Base-by-base conservation (phyloP, 2,113 vertebrate species). In the Nanger granti region DNA sequence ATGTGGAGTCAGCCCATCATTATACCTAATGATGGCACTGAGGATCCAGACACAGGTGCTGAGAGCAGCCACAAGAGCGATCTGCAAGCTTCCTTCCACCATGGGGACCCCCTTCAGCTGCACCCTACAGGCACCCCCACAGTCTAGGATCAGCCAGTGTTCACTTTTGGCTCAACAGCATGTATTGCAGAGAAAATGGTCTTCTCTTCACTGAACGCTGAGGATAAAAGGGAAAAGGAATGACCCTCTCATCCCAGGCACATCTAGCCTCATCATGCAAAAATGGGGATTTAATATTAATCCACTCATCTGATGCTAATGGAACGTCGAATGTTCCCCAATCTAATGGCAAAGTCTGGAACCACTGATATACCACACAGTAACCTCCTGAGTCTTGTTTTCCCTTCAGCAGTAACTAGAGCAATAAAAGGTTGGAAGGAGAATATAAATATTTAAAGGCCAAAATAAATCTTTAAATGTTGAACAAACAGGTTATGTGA, bases 381-480 rank as follows among this genome's bases (percentile, higher is more conserved):
- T 44, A 95, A 93, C 93, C 95, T 97, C 96, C 94, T 57, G 85
- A 93, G 97, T 93, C 97, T 95, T 97, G 93, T 93, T 96, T 97
- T 96, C 95, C 8, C 96, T 96, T 55, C 86, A 94, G 88, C 76
- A 94, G 94, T 97, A 97, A 98, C 96, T 55, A 96, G 17, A 97
- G 94, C 95, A 82, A 97, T 98, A 97, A 98, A 98, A 97, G 88
- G 55, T 80, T 97, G 89, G 54, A 87, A 83, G 41, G 64, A 93
- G 59, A 93, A 90, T 87, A 97, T 98, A 98, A 98, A 97, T 98
- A 98, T 98, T 98, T 98, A 98, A 98, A 94, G 76, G 20, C 86
- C 76, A 95, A 97, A 98, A 97, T 98, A 98, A 98, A 98, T 97
- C 98, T 97, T 97, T 97, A 98, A 98, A 95, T 93, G 86, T 95